Evolutionary conservation across 2,113 vertebrate species (phyloP), one percentile per base, ranked within the genome.

Genomic region (Butastur rufipennis): DNA sequence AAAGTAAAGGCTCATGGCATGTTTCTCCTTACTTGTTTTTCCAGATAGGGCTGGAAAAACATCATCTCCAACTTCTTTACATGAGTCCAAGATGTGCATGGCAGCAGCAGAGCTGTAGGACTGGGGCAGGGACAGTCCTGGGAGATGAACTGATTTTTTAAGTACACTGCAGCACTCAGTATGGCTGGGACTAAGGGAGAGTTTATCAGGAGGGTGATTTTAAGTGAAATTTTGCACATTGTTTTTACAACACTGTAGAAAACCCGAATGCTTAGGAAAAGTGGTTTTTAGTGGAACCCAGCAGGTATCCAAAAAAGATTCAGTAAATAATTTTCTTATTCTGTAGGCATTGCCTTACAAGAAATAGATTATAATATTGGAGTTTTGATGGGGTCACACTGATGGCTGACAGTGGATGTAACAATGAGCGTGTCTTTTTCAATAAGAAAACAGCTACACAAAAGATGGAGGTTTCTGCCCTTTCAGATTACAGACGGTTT

Each of bases 1-100:
- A 11, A 45, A 40, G 34, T 10, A n/a, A 84, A 73, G 31, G 61
- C 22, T 62, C 53, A 34, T 1, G 2, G 36, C 6, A 5, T 10
- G 38, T 27, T 61, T 19, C 53, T 78, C 22, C 18, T 52, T 22
- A 59, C 32, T 53, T 32, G 15, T 47, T 84, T 66, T 78, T 72
- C 40, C n/a, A 55, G 11, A 11, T 1, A 8, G 20, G 38, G 40
- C 19, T 78, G 43, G 11, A 38, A 83, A 52, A 83, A 52, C 10
- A 19, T 56, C 29, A 16, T 16, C 34, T 56, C 45, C 23, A 20
- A 6, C 11, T 74, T 13, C 34, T 32, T 50, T 26, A 8, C 0
- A 1, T 20, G 23, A 61, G 38, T 29, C 34, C 20, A 25, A 16
- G 59, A 5, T 19, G 27, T 2, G 3, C 23, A 32, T 1, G 2